phyloP scores from a whole-genome alignment of 2,797 vertebrate genomes.

The Melanotaenia maccullochi region DNA sequence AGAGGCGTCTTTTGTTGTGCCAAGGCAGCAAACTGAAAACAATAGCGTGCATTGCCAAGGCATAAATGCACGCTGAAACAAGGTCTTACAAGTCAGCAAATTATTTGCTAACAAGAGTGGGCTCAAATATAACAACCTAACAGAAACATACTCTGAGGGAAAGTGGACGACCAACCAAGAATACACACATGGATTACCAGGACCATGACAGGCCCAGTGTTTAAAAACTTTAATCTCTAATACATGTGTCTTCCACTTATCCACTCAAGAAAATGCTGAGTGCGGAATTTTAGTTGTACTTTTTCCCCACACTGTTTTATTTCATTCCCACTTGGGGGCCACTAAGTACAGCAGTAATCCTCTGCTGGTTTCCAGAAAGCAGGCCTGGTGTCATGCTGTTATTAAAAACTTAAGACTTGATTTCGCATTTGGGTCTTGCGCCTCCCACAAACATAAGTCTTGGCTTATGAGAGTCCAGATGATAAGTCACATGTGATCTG shows the following conservation, averaged over 20 bases:
- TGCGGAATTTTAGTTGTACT: slow-evolving; percentile 10
- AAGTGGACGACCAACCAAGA: background rate
- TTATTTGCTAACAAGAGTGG: background rate
- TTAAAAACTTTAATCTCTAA: slow-evolving; percentile 25
- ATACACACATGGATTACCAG: background rate
- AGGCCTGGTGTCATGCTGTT: slow-evolving; percentile 24
- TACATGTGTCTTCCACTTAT: slow-evolving; percentile 31
- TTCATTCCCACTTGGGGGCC: slow-evolving; percentile 39
- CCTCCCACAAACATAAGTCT: background rate
- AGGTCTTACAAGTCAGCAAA: background rate
- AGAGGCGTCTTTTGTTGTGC: background rate
- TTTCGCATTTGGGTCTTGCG: background rate
- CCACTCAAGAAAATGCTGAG: slow-evolving; percentile 35
- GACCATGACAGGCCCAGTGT: background rate
- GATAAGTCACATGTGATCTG: background rate
- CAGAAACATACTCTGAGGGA: background rate
- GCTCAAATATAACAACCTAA: background rate
- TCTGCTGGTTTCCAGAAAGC: slow-evolving; percentile 40
- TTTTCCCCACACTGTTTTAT: slow-evolving; percentile 22
- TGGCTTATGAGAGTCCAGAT: background rate
- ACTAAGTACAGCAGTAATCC: slow-evolving; percentile 39
- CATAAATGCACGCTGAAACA: background rate
- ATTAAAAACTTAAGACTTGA: background rate
- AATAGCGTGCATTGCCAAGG: no score
- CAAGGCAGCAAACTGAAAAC: background rate